phyloP scores from a whole-genome alignment of 2,888 invertebrate species.

The Drosophila diplacantha region DNA sequence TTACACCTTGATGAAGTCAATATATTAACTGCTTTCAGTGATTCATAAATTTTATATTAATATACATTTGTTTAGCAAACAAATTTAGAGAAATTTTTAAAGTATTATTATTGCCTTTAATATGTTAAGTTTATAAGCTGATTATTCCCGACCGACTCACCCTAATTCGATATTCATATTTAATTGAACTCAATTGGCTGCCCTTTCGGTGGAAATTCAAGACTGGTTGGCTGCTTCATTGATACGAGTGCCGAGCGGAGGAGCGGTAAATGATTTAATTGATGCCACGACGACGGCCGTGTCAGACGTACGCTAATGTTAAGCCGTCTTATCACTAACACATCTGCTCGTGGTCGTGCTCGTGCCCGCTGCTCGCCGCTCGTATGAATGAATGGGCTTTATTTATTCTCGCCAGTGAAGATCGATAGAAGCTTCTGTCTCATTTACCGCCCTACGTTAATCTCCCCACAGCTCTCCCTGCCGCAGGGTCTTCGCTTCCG shows the following conservation, averaged over 20 bases:
- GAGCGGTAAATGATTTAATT: conserved; percentile 51
- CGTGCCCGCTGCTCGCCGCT: conserved; percentile 14
- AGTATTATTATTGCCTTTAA: neutral
- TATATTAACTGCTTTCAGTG: neutral
- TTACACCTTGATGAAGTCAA: neutral
- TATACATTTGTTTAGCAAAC: too few relatives aligned
- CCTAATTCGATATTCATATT: conserved; percentile 39
- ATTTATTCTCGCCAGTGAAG: conserved; percentile 13
- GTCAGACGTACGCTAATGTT: conserved; percentile 4
- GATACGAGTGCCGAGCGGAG: conserved; percentile 32
- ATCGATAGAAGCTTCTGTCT: neutral
- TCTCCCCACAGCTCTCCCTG: conserved; percentile 86
- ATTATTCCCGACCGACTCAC: neutral
- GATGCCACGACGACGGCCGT: conserved; percentile 42
- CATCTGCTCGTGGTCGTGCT: conserved; percentile 38
- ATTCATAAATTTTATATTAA: neutral
- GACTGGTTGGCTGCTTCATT: conserved; percentile 52
- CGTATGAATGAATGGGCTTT: conserved; percentile 30
- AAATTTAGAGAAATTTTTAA: too few relatives aligned
- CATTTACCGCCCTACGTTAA: neutral
- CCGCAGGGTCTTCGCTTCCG: conserved; percentile 96
- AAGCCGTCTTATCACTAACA: conserved; percentile 38
- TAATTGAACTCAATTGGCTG: conserved; percentile 67
- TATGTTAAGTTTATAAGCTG: neutral
- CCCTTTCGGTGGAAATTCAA: conserved; percentile 55